These are phyloP conservation scores for Lordiphosa fenestrarum DNA, from an alignment of 2,888 invertebrate species.

Conservation along the genomic window DNA sequence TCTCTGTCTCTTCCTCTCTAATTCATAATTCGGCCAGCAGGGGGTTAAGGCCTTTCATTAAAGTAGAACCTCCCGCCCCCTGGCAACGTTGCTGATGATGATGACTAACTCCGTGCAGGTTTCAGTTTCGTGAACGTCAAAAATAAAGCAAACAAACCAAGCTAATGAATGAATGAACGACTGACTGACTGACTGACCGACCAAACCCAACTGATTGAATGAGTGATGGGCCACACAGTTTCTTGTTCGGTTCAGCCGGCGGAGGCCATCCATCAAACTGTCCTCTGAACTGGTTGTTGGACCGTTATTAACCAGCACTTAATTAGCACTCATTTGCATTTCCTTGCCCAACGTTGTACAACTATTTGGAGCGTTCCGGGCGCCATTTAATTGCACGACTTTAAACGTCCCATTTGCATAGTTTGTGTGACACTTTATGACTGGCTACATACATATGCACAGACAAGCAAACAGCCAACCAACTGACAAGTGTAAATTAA, in stretches of 20 bases:
- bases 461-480: neutral
- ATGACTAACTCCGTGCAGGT: constrained; percentile 34
- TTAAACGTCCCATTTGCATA: constrained; percentile 51
- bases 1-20: neutral
- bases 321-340: constrained; percentile 28
- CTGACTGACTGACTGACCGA: constrained; percentile 8
- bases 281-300: constrained; percentile 33
- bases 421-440: constrained; percentile 36
- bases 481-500: constrained; percentile 48
- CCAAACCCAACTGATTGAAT: constrained; percentile 16
- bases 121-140: constrained; percentile 20
- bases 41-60: constrained; percentile 20
- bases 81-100: constrained; percentile 1
- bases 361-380: constrained; percentile 34
- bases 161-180: constrained; percentile 20
- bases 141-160: constrained; percentile 11
- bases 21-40: constrained; percentile 34
- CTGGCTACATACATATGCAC: constrained; percentile 39
- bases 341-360: constrained; percentile 15
- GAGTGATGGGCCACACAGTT: constrained; percentile 21
- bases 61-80: neutral
- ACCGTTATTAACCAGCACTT: constrained; percentile 19
- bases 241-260: constrained; percentile 10
- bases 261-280: constrained; percentile 46
- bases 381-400: constrained; percentile 58